Base-by-base conservation (phyloP, 2,113 vertebrate species). In the Perca fluviatilis region DNA sequence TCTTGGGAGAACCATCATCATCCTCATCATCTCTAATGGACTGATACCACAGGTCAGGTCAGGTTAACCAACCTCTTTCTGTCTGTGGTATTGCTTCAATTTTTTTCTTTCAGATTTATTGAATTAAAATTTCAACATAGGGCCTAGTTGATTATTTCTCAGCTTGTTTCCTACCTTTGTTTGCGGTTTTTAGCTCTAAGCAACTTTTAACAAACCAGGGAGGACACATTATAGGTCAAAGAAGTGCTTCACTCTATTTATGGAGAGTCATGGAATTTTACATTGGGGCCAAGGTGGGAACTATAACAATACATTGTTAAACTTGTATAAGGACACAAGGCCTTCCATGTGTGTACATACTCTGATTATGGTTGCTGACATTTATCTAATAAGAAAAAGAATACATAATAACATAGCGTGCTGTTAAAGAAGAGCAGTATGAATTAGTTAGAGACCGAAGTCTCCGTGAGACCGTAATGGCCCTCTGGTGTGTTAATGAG, bases 191-290 rank as follows among this genome's bases (percentile, higher is more conserved):
- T 40, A 23, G 0, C 30, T 54, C 19, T 15, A 40, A 21, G 25
- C 27, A 23, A 40, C 30, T 70, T 70, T 40, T 5, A 40, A 43
- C 33, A 56, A 40, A 40, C 19, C 67, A 70, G 50, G 50, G 6
- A 72, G 40, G 54, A 58, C 23, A 58, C 46, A 71, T 46, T 57
- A 6, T 57, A 46, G 69, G 53, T 57, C 53, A 71, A 47, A 71
- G n/a, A 46, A 70, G 21, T 18, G n/a, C 53, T 46, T 46, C 10
- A 58, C 0, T 47, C 19, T 72, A 13, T 58, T 72, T 33, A 56
- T 43, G 51, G 51, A 36, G 40, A 11, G 66, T 15, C 13, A 40
- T 40, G 18, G 16, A 50, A 25, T 21, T 27, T 67, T 18, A 18
- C 4, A 50, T 30, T 19, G 1, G 43, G 64, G 46, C 65, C 47